Conservation (phyloP, 2,797 vertebrate species). For the Platyrinchus mystaceus region DNA sequence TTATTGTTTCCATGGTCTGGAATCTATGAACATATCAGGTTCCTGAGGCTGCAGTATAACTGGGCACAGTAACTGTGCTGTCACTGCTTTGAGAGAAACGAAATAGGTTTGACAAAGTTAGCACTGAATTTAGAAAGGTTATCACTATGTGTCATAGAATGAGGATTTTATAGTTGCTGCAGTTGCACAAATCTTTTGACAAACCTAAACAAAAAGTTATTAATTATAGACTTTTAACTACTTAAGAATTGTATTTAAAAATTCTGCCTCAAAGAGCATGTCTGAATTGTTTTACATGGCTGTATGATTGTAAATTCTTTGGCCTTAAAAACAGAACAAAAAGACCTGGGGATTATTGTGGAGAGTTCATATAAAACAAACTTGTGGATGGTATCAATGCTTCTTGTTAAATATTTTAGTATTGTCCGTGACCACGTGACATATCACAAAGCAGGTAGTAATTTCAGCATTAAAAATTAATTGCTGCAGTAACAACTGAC, state of each 20-base stretch:
- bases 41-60: not conserved
- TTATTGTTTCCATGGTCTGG: not conserved
- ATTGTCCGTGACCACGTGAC: not conserved
- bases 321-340: not conserved
- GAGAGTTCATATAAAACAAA: not conserved
- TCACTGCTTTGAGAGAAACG: not conserved
- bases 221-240: not conserved
- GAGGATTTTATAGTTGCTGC: not conserved
- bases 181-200: not conserved
- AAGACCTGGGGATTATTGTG: not conserved
- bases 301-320: not conserved
- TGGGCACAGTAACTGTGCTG: not conserved
- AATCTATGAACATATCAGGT: not conserved
- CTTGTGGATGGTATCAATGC: not conserved
- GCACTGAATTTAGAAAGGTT: not conserved
- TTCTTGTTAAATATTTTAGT: constrained; percentile 61
- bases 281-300: not conserved
- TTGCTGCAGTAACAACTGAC: not conserved
- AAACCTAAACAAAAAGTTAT: not conserved
- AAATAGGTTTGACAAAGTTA: not conserved
- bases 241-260: not conserved
- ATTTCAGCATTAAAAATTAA: constrained; percentile 49
- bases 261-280: not conserved
- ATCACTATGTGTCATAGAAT: not conserved
- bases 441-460: not conserved